Base-by-base conservation (phyloP, 2,888 invertebrate genomes). In the Fragum sueziense region DNA sequence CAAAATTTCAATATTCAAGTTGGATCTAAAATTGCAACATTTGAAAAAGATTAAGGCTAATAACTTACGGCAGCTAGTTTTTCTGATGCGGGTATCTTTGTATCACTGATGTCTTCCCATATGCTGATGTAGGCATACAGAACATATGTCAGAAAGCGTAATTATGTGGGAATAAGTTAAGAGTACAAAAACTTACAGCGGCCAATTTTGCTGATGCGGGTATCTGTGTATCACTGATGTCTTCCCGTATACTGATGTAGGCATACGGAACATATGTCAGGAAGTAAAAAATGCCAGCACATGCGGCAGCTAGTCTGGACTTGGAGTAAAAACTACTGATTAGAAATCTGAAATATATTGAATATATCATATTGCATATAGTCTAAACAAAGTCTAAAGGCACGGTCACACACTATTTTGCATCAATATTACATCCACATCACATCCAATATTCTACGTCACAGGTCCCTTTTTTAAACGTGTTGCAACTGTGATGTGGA, bases 71-170 rank as follows among this genome's bases (percentile, higher is more conserved):
- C 90, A n/a, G 90, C 57, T 2, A 89, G 87, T 82, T 93, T 93
- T 25, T 88, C 85, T 70, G 87, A 85, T n/a, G 88, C 87, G 0
- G 92, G 86, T 37, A 92, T 91, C 34, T 85, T 85, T n/a, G n/a
- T n/a, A n/a, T n/a, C n/a, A n/a, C n/a, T 90, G 2, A 92, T 89
- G 70, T 91, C 92, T 80, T 93, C 93, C 61, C 90, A 88, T 54
- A 93, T 91, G 25, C 92, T 90, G 22, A 92, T 90, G 84, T 92
- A 93, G 89, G 92, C 91, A 86, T 91, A 93, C 0, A 93, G 93
- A 25, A 93, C 91, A 82, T 93, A 93, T n/a, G 90, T 89, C 62
- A 93, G 85, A 78, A 93, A 91, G n/a, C n/a, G n/a, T n/a, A n/a
- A 41, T 41, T 17, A 17, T 41, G 11, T 41, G 41, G 17, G 11